These are phyloP conservation scores for Zaprionus ghesquierei DNA, from an alignment of 1,140 invertebrate genomes.

Conservation along the genomic window DNA sequence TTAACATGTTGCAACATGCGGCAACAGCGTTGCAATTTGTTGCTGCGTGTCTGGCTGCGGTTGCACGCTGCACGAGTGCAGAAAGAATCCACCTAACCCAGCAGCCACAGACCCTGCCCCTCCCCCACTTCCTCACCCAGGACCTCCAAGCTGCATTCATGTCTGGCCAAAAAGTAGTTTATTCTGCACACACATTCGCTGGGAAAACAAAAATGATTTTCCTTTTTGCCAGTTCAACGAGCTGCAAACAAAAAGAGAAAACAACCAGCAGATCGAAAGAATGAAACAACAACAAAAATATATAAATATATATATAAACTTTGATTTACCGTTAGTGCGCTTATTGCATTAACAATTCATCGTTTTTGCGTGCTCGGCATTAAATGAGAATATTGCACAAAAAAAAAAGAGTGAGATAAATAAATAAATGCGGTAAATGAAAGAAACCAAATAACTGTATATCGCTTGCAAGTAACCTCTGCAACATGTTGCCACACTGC, in stretches of 20 bases:
- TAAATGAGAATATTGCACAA: conserved; percentile 23
- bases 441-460: background rate
- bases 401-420: background rate
- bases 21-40: conserved; percentile 61
- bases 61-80: conserved; percentile 59
- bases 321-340: conserved; percentile 54
- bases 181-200: conserved; percentile 24
- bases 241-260: background rate
- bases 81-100: background rate
- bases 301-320: background rate
- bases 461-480: background rate
- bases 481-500: background rate
- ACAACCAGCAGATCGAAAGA: conserved; percentile 11
- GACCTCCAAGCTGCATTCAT: conserved; percentile 12
- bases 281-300: conserved; percentile 11
- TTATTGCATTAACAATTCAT: conserved; percentile 51
- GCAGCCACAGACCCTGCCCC: background rate
- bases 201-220: conserved; percentile 44
- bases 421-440: background rate
- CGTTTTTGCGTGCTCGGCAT: conserved; percentile 27
- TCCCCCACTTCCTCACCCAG: background rate
- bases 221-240: conserved; percentile 11
- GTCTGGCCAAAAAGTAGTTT: background rate
- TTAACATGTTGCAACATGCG: conserved; percentile 18
- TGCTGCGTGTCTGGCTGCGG: conserved; percentile 59